Percentiles rank a stretch among this genome's conserved stretches.
These are phyloP conservation scores for Halyomorpha halys DNA, from an alignment of 1,140 invertebrate genomes.

Conservation along the genomic window DNA sequence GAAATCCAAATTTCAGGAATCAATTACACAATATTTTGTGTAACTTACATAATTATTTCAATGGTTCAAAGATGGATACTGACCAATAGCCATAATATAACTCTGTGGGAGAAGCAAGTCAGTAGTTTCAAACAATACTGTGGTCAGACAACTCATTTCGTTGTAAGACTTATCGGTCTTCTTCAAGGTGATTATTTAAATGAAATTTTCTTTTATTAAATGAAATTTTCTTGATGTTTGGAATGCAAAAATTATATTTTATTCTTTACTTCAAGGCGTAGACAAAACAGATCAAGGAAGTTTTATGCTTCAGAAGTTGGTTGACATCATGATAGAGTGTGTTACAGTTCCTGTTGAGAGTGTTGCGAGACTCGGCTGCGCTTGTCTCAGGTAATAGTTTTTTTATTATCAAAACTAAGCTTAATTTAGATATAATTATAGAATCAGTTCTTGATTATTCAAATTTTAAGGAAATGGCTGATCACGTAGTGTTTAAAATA, in stretches of 20 bases:
- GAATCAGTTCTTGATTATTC: too few relatives aligned
- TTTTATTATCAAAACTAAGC: too few relatives aligned
- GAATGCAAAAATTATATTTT: not conserved
- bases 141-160: constrained; percentile 77
- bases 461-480: too few relatives aligned
- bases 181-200: constrained; percentile 41
- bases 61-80: constrained; percentile 83
- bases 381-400: constrained; percentile 59
- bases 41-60: constrained; percentile 79
- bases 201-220: too few relatives aligned
- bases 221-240: not conserved
- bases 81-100: constrained; percentile 38
- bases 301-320: constrained; percentile 72
- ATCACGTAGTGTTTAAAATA: too few relatives aligned
- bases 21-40: constrained; percentile 76
- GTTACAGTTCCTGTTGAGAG: constrained; percentile 78
- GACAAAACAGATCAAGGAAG: constrained; percentile 42
- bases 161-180: constrained; percentile 68
- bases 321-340: constrained; percentile 82
- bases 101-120: constrained; percentile 60
- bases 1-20: constrained; percentile 45
- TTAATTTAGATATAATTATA: too few relatives aligned
- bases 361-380: constrained; percentile 80
- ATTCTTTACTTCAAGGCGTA: not conserved
- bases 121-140: constrained; percentile 89